Base-by-base conservation (phyloP, 2,888 invertebrate species). In the Protodeltote pygarga region DNA sequence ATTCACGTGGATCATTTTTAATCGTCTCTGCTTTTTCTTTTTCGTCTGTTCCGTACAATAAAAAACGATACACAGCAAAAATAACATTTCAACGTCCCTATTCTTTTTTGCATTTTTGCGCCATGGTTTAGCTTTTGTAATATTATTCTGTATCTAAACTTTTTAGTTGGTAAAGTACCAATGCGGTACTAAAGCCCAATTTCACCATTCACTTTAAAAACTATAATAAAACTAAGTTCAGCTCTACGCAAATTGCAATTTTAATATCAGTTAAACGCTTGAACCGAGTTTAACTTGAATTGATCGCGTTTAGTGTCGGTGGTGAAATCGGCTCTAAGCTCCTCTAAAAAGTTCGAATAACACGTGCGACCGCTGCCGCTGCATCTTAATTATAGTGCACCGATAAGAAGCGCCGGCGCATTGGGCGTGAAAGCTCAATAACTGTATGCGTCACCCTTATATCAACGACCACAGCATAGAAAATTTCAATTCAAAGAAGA, bases 1-100 rank as follows among this genome's bases (percentile, higher is more conserved):
- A 83, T 89, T 90, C 88, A 85, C 87, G 85, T 86, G 88, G 87
- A 87, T 87, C 85, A 87, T 87, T 90, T 89, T 88, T 85, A 88
- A 88, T 89, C 85, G 85, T 76, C 76, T 77, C 76, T 75, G 79
- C 75, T 80, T 84, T 85, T 79, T 78, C 77, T 80, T 81, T 85
- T 83, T 82, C 50, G 60, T 57, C 59, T 51, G 51, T 57, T 69
- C 62, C 27, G 48, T 52, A 53, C 55, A 66, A 71, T 55, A 69
- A 65, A 71, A 57, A 41, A 31, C 38, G 25, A 31, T 31, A 52
- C 38, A 34, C 47, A 25, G 38, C 20, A 59, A 37, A 71, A 60
- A 63, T 59, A 46, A 57, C 48, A 61, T 61, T 68, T 58, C 53
- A 54, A 49, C 60, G 51, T 71, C 59, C 55, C 40, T 35, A 60